Conservation (phyloP, 2,888 invertebrate species). For the Machimus rusticus region DNA sequence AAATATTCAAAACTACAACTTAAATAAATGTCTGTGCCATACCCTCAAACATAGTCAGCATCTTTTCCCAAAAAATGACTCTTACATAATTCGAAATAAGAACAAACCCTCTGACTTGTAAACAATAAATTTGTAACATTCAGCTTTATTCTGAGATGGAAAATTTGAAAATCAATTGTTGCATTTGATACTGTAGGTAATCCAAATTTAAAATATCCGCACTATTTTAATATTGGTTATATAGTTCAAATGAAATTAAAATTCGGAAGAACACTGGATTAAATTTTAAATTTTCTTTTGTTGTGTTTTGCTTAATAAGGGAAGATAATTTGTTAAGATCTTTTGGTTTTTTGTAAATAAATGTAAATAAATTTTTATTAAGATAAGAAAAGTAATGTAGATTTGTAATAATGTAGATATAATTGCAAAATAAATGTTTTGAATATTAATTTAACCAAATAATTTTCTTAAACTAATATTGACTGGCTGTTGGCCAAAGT, state of each 20-base stretch:
- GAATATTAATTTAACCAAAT: neutral
- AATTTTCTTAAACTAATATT: neutral
- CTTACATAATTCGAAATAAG: neutral
- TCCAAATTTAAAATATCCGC: neutral
- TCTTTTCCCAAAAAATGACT: neutral
- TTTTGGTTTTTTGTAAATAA: neutral
- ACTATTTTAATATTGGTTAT: neutral
- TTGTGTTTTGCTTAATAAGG: neutral
- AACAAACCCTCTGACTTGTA: neutral
- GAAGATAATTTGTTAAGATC: neutral
- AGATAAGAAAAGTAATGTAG: neutral
- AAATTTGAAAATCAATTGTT: no score
- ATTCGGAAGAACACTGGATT: neutral
- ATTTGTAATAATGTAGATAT: neutral
- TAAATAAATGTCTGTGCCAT: neutral
- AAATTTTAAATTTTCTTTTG: neutral
- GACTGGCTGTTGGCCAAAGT: no score
- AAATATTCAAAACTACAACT: neutral
- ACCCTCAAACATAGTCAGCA: neutral
- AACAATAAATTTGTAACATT: neutral
- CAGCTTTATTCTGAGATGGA: neutral
- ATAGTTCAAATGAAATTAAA: neutral
- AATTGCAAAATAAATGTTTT: neutral
- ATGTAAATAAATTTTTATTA: neutral
- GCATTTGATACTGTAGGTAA: no score